phyloP scores from a whole-genome alignment of 2,113 vertebrate genomes.

The Galbula dea region DNA sequence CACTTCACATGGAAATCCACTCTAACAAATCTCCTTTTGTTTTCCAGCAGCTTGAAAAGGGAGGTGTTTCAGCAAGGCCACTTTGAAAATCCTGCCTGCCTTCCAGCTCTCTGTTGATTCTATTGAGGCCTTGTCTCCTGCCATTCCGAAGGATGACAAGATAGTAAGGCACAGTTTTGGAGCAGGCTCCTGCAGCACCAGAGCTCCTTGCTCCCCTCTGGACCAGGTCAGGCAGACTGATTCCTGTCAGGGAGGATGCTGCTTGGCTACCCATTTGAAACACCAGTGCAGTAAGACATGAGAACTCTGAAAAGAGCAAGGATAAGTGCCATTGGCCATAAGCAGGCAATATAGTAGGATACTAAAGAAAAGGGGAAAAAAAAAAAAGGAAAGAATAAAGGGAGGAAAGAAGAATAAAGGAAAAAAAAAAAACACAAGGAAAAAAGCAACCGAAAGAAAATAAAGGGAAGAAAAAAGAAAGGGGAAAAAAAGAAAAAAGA shows the following conservation, averaged over 20 bases:
- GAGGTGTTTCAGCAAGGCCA: fast-evolving
- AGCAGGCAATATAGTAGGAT: not conserved
- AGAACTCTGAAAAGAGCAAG: not conserved
- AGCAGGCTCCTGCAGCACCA: not conserved
- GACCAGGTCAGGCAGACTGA: not conserved
- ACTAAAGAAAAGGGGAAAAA: not conserved
- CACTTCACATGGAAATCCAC: not conserved
- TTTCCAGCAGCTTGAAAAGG: fast-evolving
- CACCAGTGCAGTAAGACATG: too few species aligned
- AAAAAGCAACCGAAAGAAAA: not conserved
- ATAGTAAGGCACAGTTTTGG: fast-evolving
- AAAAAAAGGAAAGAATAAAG: too few species aligned
- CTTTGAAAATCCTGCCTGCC: not conserved
- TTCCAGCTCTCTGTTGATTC: not conserved
- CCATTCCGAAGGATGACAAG: not conserved
- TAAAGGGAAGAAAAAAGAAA: not conserved
- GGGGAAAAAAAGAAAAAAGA: too few species aligned
- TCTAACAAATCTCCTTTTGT: fast-evolving
- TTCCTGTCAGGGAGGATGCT: not conserved
- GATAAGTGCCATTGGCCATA: not conserved
- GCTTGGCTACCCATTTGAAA: not conserved
- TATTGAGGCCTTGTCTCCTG: not conserved
- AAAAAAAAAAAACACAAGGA: not conserved
- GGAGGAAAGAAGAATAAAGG: not conserved
- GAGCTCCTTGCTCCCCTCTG: not conserved